Percentiles rank a stretch among this genome's conserved stretches.
These are phyloP conservation scores for Chaenodraco wilsoni DNA, from an alignment of 2,797 vertebrate genomes.

Conservation along the genomic window DNA sequence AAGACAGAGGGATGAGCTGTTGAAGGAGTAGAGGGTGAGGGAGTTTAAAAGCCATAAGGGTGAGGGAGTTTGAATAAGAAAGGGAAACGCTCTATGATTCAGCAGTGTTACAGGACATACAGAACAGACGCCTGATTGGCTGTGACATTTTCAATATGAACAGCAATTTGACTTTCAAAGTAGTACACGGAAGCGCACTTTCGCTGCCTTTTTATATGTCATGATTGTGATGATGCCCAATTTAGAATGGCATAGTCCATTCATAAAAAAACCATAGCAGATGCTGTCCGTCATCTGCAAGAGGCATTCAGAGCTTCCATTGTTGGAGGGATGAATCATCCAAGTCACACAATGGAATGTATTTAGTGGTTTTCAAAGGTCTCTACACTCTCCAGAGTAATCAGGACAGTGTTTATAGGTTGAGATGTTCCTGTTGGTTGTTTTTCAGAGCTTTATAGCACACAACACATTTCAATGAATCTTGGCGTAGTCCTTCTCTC, in stretches of 20 bases:
- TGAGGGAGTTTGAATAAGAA: neutral
- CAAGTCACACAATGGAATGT: neutral
- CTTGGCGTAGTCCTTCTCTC: neutral
- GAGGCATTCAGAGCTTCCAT: neutral
- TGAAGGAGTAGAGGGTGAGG: constrained; percentile 10
- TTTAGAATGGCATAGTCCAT: neutral
- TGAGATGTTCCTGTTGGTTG: neutral
- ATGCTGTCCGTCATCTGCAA: neutral
- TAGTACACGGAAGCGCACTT: neutral
- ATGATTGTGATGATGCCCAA: neutral
- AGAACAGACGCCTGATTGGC: constrained; percentile 1
- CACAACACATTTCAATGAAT: neutral
- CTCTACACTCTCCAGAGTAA: neutral
- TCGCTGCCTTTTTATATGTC: constrained; percentile 15
- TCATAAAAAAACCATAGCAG: neutral
- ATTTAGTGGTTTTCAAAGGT: neutral
- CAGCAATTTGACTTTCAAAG: neutral
- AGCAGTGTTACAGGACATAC: neutral
- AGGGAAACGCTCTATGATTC: neutral
- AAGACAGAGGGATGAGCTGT: neutral
- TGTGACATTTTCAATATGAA: constrained; percentile 33
- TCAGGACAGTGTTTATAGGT: neutral
- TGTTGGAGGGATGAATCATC: constrained; percentile 6
- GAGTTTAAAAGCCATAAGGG: neutral
- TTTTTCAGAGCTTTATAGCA: neutral